Evolutionary conservation across 2,113 vertebrate species (phyloP).

Genomic region (Cichladusa arquata): DNA sequence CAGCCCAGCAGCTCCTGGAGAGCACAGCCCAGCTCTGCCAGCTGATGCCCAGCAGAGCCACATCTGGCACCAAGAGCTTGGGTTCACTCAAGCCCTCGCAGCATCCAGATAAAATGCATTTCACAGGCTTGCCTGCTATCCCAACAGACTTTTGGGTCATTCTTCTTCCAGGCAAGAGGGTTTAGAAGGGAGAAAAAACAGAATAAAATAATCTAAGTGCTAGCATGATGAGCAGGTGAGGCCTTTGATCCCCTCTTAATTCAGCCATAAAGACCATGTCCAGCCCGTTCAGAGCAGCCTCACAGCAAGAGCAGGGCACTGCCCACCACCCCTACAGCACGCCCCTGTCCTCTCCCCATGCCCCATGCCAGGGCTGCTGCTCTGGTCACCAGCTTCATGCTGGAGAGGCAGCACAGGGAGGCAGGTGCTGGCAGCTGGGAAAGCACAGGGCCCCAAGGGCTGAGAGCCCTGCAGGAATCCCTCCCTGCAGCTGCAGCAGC

Average conservation of each 20-base stretch:
- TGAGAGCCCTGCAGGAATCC: not conserved
- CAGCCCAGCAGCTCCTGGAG: not conserved
- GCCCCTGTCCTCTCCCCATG: not conserved
- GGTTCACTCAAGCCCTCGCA: not conserved
- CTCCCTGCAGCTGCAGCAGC: not conserved
- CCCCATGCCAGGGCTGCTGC: not conserved
- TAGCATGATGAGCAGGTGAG: not conserved
- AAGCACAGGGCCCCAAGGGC: not conserved
- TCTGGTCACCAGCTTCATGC: not conserved
- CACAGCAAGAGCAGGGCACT: not conserved
- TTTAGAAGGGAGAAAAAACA: not conserved
- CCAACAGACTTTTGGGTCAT: not conserved
- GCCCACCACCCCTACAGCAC: not conserved
- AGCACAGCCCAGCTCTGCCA: not conserved
- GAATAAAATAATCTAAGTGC: not conserved
- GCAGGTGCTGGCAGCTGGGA: not conserved
- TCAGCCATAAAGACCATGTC: not conserved
- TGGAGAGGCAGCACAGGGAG: not conserved
- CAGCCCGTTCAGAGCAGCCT: not conserved
- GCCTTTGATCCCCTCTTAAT: rapidly evolving
- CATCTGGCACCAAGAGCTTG: not conserved
- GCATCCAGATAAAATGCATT: not conserved
- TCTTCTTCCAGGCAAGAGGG: not conserved
- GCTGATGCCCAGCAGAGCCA: not conserved
- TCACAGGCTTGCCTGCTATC: not conserved